Evolutionary conservation across 2,888 invertebrate species (phyloP).

Genomic region (Ectropis crepuscularia): DNA sequence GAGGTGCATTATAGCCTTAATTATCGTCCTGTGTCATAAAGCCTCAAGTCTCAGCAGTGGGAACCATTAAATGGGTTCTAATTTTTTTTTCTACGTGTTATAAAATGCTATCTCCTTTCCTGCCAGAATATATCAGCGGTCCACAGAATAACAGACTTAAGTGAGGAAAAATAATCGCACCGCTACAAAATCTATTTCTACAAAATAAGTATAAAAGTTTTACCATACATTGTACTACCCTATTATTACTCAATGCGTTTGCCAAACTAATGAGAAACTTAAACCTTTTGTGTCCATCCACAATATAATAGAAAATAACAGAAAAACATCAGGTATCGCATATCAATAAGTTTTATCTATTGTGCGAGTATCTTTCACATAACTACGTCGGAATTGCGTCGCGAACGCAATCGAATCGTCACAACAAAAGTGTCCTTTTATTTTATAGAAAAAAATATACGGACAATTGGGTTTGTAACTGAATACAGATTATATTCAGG

Average conservation of each 20-base stretch:
- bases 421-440: conserved; percentile 51
- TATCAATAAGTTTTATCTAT: conserved; percentile 79
- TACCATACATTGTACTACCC: neutral
- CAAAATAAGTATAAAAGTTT: no score
- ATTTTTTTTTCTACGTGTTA: no score
- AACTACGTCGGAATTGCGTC: conserved; percentile 70
- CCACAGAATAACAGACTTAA: no score
- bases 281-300: conserved; percentile 58
- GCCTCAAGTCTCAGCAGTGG: no score
- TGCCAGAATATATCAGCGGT: no score
- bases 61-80: no score
- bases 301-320: conserved; percentile 54
- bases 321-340: conserved; percentile 77
- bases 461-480: conserved; percentile 77
- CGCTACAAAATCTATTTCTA: no score
- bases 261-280: conserved; percentile 41
- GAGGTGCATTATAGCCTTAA: no score
- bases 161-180: no score
- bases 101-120: no score
- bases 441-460: conserved; percentile 61
- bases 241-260: conserved; percentile 31
- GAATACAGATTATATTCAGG: conserved; percentile 81
- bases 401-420: conserved; percentile 80
- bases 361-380: conserved; percentile 74
- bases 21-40: no score